phyloP scores from a whole-genome alignment of 2,113 vertebrate genomes.

The Bubo blakistoni region DNA sequence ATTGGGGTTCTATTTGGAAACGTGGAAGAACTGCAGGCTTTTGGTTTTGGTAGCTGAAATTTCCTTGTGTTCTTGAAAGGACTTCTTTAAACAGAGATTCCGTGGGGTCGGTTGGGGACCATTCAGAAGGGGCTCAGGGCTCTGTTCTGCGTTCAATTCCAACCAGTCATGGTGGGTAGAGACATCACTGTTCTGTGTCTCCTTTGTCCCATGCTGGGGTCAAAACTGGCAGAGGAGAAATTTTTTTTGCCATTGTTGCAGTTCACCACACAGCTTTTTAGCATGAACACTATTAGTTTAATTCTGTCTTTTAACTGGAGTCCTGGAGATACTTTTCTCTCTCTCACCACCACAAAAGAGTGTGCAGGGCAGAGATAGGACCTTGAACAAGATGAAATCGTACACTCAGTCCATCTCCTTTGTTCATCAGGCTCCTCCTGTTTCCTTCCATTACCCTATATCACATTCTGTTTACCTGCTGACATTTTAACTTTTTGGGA shows the following conservation, averaged over 20 bases:
- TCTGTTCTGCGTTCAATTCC: not conserved
- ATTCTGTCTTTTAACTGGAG: not conserved
- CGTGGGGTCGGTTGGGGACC: rapidly evolving
- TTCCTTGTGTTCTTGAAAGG: not conserved
- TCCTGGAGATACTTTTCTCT: not conserved
- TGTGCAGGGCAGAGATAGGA: not conserved
- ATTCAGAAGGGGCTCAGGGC: not conserved
- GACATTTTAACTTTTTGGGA: not conserved
- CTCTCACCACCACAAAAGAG: not conserved
- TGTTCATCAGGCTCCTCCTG: not conserved
- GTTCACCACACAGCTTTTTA: rapidly evolving
- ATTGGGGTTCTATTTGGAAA: not conserved
- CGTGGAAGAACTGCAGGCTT: not conserved
- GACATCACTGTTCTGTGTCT: not conserved
- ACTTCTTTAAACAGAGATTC: not conserved
- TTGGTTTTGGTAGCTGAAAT: not conserved
- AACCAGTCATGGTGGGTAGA: not conserved
- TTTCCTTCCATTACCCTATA: not conserved
- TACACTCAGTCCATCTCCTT: not conserved
- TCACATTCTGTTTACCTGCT: not conserved
- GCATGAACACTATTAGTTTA: not conserved
- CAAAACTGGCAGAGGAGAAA: not conserved
- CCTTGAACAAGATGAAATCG: not conserved
- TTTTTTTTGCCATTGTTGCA: not conserved
- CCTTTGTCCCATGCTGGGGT: not conserved